These are phyloP conservation scores for Papilio elwesi DNA, from an alignment of 2,888 invertebrate genomes.

Conservation along the genomic window DNA sequence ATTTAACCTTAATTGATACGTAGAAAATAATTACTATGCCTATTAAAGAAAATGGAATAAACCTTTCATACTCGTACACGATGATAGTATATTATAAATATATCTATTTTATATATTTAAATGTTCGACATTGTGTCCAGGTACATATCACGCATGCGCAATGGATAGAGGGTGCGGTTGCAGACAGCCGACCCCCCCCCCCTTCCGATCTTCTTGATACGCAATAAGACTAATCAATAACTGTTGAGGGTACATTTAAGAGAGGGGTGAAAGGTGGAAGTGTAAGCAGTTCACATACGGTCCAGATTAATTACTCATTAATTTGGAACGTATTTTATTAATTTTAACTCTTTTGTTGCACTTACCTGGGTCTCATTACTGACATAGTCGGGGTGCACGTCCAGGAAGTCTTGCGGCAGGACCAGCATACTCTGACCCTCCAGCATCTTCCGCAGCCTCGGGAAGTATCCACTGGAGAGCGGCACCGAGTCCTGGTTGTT, in stretches of 20 bases:
- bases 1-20: no score
- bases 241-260: neutral
- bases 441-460: constrained; percentile 82
- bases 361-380: constrained; percentile 85
- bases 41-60: no score
- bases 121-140: no score
- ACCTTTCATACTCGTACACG: no score
- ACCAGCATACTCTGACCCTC: constrained; percentile 79
- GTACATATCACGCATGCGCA: constrained; percentile 6
- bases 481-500: constrained; percentile 84
- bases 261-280: neutral
- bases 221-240: neutral
- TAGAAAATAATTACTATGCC: no score
- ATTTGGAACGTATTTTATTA: neutral
- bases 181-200: neutral
- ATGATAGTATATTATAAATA: no score
- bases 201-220: neutral
- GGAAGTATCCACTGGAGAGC: constrained; percentile 81
- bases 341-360: neutral
- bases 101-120: no score
- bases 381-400: constrained; percentile 84
- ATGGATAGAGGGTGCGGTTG: neutral
- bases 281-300: no score
- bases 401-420: constrained; percentile 83
- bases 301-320: no score